These are phyloP conservation scores for Cryptoprocta ferox DNA, from an alignment of 2,797 vertebrate genomes.

Conservation along the genomic window DNA sequence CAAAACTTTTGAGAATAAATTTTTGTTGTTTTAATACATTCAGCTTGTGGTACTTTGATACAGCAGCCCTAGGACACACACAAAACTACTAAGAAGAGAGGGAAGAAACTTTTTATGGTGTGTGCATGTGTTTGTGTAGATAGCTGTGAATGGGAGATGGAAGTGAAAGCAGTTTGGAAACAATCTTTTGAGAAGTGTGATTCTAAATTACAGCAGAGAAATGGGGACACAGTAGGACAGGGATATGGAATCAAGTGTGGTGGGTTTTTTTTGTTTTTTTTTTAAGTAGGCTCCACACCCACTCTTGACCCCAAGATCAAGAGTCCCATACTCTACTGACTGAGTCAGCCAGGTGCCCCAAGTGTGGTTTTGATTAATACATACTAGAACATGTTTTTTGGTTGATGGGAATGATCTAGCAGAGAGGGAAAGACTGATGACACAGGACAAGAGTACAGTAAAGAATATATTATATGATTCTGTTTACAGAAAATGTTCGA, in stretches of 20 bases:
- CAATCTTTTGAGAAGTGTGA: background rate
- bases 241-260: background rate
- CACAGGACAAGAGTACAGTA: background rate
- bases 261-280: background rate
- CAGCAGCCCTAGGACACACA: background rate
- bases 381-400: background rate
- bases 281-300: background rate
- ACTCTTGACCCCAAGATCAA: background rate
- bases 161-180: background rate
- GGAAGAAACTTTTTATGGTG: background rate
- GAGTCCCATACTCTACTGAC: background rate
- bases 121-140: too few relatives aligned
- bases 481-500: background rate
- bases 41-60: background rate
- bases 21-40: background rate
- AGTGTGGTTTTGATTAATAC: background rate
- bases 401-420: background rate
- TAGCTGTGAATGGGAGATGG: background rate
- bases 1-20: background rate
- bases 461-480: background rate
- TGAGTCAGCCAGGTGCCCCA: background rate
- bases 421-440: background rate
- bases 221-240: background rate
- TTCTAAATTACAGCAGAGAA: background rate
- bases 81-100: background rate